These are phyloP conservation scores for Acrocephalus arundinaceus DNA, from an alignment of 2,113 vertebrate species.

Conservation along the genomic window DNA sequence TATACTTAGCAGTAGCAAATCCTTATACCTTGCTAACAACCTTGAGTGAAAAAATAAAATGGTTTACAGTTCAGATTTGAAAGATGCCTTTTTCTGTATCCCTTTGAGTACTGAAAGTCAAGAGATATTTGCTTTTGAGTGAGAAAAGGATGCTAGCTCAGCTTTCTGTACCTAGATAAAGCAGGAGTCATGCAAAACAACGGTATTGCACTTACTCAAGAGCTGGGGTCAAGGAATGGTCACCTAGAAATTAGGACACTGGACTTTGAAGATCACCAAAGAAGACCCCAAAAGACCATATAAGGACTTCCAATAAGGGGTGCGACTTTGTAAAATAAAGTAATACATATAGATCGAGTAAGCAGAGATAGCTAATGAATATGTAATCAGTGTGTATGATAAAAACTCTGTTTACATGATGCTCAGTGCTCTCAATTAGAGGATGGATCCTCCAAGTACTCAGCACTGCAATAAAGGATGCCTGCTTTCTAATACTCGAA, in stretches of 20 bases:
- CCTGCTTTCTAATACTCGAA: not conserved
- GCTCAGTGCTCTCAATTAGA: not conserved
- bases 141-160: no score
- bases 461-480: not conserved
- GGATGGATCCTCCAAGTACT: not conserved
- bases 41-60: no score
- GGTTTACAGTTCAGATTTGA: no score
- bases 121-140: no score
- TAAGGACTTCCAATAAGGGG: not conserved
- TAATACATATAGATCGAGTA: not conserved
- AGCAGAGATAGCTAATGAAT: not conserved
- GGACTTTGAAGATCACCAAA: not conserved
- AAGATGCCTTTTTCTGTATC: no score
- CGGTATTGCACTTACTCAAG: not conserved
- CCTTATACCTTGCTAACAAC: no score
- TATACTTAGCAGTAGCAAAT: no score
- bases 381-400: no score
- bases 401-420: no score
- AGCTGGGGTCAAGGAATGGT: not conserved
- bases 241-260: not conserved
- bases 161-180: no score
- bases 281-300: not conserved
- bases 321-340: not conserved
- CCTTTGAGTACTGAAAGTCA: no score
- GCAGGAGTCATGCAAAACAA: not conserved